These are phyloP conservation scores for Danio aesculapii DNA, from an alignment of 2,797 vertebrate genomes.

Conservation along the genomic window DNA sequence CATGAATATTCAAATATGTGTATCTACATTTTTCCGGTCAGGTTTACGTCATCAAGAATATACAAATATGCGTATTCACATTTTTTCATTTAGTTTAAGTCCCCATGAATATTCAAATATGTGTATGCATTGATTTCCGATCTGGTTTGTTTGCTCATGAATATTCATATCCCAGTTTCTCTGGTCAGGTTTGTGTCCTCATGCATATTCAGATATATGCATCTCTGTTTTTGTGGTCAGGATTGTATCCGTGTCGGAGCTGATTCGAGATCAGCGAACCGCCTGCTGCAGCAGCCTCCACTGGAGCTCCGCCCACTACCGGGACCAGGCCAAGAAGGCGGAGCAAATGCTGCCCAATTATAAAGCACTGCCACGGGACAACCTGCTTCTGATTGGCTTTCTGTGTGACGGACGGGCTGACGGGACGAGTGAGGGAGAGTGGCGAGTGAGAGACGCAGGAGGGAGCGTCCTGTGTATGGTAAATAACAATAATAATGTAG, in stretches of 20 bases:
- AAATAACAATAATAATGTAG: no score
- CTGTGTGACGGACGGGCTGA: slow-evolving; percentile 71
- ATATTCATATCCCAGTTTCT: no score
- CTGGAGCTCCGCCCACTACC: slow-evolving; percentile 84
- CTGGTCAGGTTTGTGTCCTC: no score
- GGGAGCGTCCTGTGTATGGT: slow-evolving; percentile 86
- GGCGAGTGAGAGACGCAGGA: slow-evolving; percentile 82
- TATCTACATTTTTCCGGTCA: no score
- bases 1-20: no score
- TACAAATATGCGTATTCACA: no score
- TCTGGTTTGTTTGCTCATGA: no score
- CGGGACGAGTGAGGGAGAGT: slow-evolving; percentile 71
- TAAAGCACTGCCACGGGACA: slow-evolving; percentile 76
- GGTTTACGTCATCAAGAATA: no score
- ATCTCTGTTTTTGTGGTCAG: slow-evolving; percentile 65
- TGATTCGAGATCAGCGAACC: slow-evolving; percentile 77
- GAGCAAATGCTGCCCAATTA: slow-evolving; percentile 63
- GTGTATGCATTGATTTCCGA: no score
- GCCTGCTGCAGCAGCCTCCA: slow-evolving; percentile 88
- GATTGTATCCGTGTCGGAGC: slow-evolving; percentile 81
- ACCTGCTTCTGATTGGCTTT: slow-evolving; percentile 86
- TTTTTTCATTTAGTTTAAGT: no score
- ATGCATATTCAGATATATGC: no score
- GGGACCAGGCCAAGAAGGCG: slow-evolving; percentile 77
- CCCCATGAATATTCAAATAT: no score